Conservation (phyloP, 2,888 invertebrate genomes). For the Dryadula phaetusa region DNA sequence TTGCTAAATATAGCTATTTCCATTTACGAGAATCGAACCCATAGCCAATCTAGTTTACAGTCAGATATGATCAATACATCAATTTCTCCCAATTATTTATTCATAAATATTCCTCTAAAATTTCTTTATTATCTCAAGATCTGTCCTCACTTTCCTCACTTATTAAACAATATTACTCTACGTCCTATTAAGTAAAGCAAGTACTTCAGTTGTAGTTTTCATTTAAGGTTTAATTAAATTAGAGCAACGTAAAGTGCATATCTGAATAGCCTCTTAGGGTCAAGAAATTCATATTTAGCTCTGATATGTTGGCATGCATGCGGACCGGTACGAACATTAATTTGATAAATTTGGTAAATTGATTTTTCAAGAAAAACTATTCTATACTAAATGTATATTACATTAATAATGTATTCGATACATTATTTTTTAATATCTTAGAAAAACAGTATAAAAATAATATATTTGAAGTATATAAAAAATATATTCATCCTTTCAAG, state of each 20-base stretch:
- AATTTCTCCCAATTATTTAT: too few relatives aligned
- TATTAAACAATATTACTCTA: background rate
- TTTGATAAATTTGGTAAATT: conserved; percentile 34
- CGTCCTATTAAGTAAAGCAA: conserved; percentile 7
- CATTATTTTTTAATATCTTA: too few relatives aligned
- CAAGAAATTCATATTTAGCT: conserved; percentile 47
- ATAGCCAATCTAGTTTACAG: too few relatives aligned
- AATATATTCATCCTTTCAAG: too few relatives aligned
- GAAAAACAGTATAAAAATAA: too few relatives aligned
- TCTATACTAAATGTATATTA: too few relatives aligned
- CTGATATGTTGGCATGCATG: conserved; percentile 47
- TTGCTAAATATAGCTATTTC: too few relatives aligned
- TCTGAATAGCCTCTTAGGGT: conserved; percentile 37
- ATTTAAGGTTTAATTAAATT: conserved; percentile 23
- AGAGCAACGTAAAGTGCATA: background rate
- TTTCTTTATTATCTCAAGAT: background rate
- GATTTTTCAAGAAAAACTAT: conserved; percentile 1
- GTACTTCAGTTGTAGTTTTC: background rate
- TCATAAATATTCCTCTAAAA: background rate
- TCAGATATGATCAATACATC: too few relatives aligned
- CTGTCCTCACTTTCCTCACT: too few relatives aligned
- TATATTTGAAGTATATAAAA: too few relatives aligned
- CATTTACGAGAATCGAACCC: too few relatives aligned
- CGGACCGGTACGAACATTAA: conserved; percentile 43
- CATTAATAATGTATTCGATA: too few relatives aligned